These are phyloP conservation scores for Calliopsis andreniformis DNA, from an alignment of 1,140 invertebrate genomes.

Conservation along the genomic window DNA sequence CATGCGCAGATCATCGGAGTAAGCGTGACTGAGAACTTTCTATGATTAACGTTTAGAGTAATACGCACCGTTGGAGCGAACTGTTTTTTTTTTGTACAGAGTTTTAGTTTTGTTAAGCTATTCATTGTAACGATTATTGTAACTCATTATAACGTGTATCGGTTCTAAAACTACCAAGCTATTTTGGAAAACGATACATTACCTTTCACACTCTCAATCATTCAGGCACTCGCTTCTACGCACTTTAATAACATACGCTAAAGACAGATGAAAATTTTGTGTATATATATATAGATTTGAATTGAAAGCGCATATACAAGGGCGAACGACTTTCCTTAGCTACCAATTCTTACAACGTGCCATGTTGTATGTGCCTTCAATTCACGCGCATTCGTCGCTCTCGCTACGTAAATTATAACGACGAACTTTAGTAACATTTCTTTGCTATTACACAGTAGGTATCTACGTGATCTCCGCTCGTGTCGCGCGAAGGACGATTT, in stretches of 20 bases:
- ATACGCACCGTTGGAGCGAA: slow-evolving; percentile 1
- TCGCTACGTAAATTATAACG: slow-evolving; percentile 36
- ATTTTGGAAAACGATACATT: slow-evolving; percentile 53
- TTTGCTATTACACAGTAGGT: slow-evolving; percentile 57
- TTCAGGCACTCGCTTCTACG: slow-evolving; percentile 41
- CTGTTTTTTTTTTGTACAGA: slow-evolving; percentile 28
- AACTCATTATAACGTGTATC: slow-evolving; percentile 57
- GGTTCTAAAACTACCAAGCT: slow-evolving; percentile 57
- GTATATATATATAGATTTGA: slow-evolving; percentile 17
- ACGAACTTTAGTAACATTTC: slow-evolving; percentile 30
- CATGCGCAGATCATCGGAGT: slow-evolving; percentile 19
- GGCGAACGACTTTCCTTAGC: not conserved
- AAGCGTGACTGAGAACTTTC: slow-evolving; percentile 41
- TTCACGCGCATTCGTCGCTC: slow-evolving; percentile 8
- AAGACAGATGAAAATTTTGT: slow-evolving; percentile 40
- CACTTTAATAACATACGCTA: slow-evolving; percentile 38
- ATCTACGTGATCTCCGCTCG: slow-evolving; percentile 39
- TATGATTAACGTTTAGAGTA: slow-evolving; percentile 23
- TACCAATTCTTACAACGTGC: not conserved
- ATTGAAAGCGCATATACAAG: slow-evolving; percentile 51
- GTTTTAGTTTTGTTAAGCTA: slow-evolving; percentile 39
- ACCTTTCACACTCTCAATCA: slow-evolving; percentile 17
- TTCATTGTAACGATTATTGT: slow-evolving; percentile 50
- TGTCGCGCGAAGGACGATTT: slow-evolving; percentile 12
- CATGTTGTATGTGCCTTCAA: slow-evolving; percentile 48